A percentile compares a stretch with the other conserved stretches of the same genome.
Evolutionary conservation across 2,113 vertebrate species (phyloP).

Genomic region (Parus major): DNA sequence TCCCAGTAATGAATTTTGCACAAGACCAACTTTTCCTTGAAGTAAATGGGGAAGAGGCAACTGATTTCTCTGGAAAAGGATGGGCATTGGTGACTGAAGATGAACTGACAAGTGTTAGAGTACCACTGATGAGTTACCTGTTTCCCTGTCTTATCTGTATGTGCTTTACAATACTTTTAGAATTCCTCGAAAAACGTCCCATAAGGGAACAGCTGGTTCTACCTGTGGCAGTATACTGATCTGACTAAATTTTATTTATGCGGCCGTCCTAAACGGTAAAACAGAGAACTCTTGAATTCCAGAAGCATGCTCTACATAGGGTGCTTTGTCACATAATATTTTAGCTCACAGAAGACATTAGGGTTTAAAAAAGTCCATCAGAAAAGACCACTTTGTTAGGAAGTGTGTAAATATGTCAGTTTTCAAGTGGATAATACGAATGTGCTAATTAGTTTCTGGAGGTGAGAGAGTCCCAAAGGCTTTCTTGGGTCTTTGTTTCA

Average conservation of each 20-base stretch:
- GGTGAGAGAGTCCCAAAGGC: background rate
- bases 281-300: background rate
- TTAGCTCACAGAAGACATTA: background rate
- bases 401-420: slow-evolving; percentile 3
- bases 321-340: background rate
- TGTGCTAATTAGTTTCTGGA: background rate
- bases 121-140: background rate
- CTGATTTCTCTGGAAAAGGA: background rate
- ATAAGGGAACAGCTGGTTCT: background rate
- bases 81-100: background rate
- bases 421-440: slow-evolving; percentile 29
- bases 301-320: background rate
- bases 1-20: background rate
- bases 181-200: slow-evolving; percentile 4
- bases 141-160: background rate
- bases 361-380: background rate
- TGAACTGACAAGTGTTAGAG: background rate
- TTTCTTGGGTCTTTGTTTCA: slow-evolving; percentile 37
- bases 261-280: background rate
- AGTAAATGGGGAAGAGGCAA: background rate
- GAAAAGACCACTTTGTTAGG: background rate
- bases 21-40: background rate
- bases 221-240: background rate
- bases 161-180: background rate
- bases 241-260: background rate